A percentile compares a stretch with the other conserved stretches of the same genome.
phyloP scores from a whole-genome alignment of 2,113 vertebrate species.

The Hypanus sabinus region DNA sequence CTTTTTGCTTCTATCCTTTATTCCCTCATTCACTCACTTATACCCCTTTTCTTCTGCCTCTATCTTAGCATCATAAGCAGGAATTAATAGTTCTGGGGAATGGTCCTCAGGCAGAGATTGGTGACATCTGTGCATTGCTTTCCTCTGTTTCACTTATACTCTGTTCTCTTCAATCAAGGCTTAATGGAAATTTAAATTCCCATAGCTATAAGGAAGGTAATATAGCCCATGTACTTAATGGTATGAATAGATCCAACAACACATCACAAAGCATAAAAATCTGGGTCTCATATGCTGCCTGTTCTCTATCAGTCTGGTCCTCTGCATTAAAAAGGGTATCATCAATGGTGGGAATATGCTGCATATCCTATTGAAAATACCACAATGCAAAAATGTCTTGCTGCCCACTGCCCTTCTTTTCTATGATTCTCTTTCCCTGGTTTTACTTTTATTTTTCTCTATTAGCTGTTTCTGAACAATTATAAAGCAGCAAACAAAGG shows the following conservation, averaged over 20 bases:
- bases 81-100: neutral
- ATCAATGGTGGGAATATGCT: slow-evolving; percentile 2
- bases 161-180: slow-evolving; percentile 6
- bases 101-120: neutral
- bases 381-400: neutral
- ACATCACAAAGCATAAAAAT: neutral
- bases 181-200: slow-evolving; percentile 22
- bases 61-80: neutral
- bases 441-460: neutral
- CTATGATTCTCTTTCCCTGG: neutral
- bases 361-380: slow-evolving; percentile 19
- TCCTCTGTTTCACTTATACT: neutral
- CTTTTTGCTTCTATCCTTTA: slow-evolving; percentile 41
- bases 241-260: neutral
- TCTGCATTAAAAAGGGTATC: neutral
- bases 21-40: neutral
- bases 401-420: neutral
- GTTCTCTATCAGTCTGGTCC: neutral
- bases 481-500: slow-evolving; percentile 52
- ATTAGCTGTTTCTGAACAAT: slow-evolving; percentile 42
- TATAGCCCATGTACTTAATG: neutral
- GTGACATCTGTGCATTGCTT: neutral
- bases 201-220: neutral
- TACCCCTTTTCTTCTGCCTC: neutral
- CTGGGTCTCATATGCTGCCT: neutral